These are phyloP conservation scores for Felis chaus DNA, from an alignment of 2,113 vertebrate genomes.

Conservation along the genomic window DNA sequence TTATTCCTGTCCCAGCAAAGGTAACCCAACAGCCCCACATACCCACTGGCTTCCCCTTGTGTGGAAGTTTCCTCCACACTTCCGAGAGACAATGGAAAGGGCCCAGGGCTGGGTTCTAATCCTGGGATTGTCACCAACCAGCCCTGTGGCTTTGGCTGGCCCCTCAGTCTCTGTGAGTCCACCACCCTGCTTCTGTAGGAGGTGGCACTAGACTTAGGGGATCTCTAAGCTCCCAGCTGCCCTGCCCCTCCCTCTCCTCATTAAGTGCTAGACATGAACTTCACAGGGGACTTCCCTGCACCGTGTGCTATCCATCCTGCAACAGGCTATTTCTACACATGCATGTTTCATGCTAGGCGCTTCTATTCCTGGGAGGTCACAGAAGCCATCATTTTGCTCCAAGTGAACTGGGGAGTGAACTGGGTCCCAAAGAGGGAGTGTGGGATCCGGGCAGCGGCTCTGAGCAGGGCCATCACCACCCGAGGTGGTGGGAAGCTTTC, in stretches of 20 bases:
- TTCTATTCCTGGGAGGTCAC: background rate
- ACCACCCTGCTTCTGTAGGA: background rate
- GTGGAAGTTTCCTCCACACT: background rate
- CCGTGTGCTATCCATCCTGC: background rate
- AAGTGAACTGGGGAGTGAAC: background rate
- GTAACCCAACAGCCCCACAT: constrained; percentile 71
- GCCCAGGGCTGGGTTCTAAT: background rate
- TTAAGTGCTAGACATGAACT: background rate
- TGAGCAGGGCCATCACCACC: fast-evolving
- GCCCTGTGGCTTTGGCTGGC: background rate
- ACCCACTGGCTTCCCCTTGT: background rate
- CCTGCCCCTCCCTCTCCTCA: background rate
- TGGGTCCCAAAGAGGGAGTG: background rate
- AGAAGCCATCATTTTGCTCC: background rate
- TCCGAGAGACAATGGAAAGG: background rate
- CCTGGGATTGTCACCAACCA: background rate
- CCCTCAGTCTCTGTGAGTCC: background rate
- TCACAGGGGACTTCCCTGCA: background rate
- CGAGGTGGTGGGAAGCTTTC: background rate
- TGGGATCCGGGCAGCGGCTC: background rate
- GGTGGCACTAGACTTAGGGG: background rate
- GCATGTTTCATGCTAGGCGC: background rate
- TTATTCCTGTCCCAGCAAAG: constrained; percentile 85
- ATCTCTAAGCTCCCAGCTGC: background rate
- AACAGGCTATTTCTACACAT: background rate